Percentiles rank a stretch among this genome's conserved stretches.
Evolutionary conservation across 2,888 invertebrate genomes (phyloP).

Genomic region (Loripinus fragilis): DNA sequence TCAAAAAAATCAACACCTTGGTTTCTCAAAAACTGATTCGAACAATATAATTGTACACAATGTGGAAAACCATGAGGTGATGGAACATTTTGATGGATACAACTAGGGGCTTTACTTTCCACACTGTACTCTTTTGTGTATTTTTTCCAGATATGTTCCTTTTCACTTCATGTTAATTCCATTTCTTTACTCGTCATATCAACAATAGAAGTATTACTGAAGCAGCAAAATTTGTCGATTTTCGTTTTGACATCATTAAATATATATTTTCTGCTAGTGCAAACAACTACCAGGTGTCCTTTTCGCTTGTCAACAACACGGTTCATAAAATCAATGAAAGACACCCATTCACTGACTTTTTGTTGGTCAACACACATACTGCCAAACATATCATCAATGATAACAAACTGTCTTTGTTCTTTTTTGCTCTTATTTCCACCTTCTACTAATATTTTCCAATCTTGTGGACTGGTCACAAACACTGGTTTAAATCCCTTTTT

Average conservation of each 20-base stretch:
- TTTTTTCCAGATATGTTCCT: slow-evolving; percentile 9
- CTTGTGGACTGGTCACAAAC: slow-evolving; percentile 21
- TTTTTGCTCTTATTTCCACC: background rate
- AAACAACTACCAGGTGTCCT: slow-evolving; percentile 27
- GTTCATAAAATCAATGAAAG: slow-evolving; percentile 12
- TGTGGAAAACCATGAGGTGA: slow-evolving; percentile 39
- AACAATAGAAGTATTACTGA: background rate
- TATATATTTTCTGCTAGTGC: slow-evolving; percentile 20
- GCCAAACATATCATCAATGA: slow-evolving; percentile 44
- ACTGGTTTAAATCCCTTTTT: slow-evolving; percentile 18
- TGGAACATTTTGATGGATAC: background rate
- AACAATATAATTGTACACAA: slow-evolving; percentile 41
- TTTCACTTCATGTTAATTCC: slow-evolving; percentile 27
- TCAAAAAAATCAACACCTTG: slow-evolving; percentile 24
- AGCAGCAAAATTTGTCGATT: slow-evolving; percentile 17
- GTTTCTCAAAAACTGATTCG: slow-evolving; percentile 17
- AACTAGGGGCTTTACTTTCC: background rate
- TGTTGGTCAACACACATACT: slow-evolving; percentile 24
- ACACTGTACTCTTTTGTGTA: slow-evolving; percentile 25
- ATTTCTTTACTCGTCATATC: slow-evolving; percentile 17
- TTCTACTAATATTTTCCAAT: slow-evolving; percentile 31
- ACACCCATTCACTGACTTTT: slow-evolving; percentile 27
- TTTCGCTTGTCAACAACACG: slow-evolving; percentile 15
- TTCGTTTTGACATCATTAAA: slow-evolving; percentile 4
- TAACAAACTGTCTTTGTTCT: slow-evolving; percentile 21